A percentile compares a stretch with the other conserved stretches of the same genome.
Conservation (phyloP, 2,113 vertebrate species). For the Platanista minor region DNA sequence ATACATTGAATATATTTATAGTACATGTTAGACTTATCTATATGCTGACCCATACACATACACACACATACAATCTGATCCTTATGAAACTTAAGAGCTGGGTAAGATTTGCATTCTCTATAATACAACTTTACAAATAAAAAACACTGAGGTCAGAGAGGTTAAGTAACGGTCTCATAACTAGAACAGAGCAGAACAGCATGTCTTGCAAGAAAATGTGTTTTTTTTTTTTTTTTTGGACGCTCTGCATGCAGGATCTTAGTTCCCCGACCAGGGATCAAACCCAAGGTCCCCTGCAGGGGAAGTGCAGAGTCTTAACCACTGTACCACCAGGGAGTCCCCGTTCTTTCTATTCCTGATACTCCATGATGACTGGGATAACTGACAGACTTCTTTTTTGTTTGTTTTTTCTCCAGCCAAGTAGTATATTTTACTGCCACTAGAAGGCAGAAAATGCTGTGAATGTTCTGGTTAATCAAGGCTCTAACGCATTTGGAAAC, state of each 20-base stretch:
- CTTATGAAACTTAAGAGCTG: not conserved
- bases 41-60: not conserved
- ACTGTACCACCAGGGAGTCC: too few species aligned
- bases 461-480: not conserved
- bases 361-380: not conserved
- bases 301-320: too few species aligned
- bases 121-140: not conserved
- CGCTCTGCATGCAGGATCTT: too few species aligned
- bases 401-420: not conserved
- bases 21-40: not conserved
- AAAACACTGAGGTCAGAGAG: not conserved
- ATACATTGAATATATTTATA: not conserved
- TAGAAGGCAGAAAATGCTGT: not conserved
- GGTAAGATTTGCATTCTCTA: not conserved
- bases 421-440: not conserved
- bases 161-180: not conserved
- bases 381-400: not conserved
- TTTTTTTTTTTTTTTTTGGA: too few species aligned
- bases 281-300: too few species aligned
- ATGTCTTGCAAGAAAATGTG: not conserved
- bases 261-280: too few species aligned
- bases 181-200: not conserved
- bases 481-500: not conserved
- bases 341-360: not conserved
- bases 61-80: not conserved